These are phyloP conservation scores for Pseudomyrmex cubaensis DNA, from an alignment of 1,140 invertebrate genomes.

Conservation along the genomic window DNA sequence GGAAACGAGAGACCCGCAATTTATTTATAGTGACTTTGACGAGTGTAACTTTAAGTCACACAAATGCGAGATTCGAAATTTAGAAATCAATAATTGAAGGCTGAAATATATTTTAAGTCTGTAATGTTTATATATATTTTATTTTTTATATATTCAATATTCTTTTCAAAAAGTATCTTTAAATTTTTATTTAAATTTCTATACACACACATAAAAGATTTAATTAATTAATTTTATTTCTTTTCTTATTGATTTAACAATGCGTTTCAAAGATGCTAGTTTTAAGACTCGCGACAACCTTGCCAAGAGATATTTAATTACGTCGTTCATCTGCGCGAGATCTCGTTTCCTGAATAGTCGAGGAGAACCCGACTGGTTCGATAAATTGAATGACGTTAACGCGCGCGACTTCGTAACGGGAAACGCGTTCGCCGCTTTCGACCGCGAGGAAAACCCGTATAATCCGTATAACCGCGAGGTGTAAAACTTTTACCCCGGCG, in stretches of 20 bases:
- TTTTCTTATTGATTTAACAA: background rate
- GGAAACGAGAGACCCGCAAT: background rate
- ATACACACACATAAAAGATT: no score
- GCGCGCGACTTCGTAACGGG: background rate
- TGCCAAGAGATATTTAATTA: slow-evolving; percentile 38
- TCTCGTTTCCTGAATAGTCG: slow-evolving; percentile 10
- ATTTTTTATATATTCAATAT: no score
- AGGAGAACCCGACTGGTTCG: background rate
- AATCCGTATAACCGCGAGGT: slow-evolving; percentile 12
- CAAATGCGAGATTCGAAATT: no score
- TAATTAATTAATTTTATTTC: background rate
- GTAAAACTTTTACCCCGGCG: slow-evolving; percentile 50
- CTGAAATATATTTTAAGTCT: no score
- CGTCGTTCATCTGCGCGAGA: background rate
- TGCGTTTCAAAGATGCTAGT: background rate
- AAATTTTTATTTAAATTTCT: no score
- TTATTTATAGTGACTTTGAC: background rate
- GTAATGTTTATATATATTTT: no score
- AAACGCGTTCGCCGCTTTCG: slow-evolving; percentile 37
- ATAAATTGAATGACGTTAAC: background rate
- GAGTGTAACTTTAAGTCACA: no score
- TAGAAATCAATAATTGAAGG: no score
- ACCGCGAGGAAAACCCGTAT: slow-evolving; percentile 12
- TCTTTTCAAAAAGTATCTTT: no score
- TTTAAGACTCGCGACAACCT: slow-evolving; percentile 18